These are phyloP conservation scores for Austrolebias charrua DNA, from an alignment of 2,797 vertebrate genomes.

Conservation along the genomic window DNA sequence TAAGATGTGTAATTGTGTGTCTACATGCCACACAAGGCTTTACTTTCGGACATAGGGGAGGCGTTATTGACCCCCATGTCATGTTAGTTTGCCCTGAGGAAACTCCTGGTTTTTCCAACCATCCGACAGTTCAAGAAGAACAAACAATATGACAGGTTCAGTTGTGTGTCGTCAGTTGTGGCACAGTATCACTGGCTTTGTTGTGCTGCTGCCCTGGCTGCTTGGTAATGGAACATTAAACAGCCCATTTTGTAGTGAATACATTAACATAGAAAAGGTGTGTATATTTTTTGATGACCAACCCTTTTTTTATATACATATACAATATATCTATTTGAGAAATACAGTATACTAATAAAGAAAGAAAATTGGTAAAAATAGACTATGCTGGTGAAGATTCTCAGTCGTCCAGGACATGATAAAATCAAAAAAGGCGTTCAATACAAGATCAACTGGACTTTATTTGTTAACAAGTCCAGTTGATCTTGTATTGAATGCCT, in stretches of 20 bases:
- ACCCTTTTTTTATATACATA: too few species aligned
- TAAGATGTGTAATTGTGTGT: conserved; percentile 11
- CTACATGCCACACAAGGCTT: conserved; percentile 16
- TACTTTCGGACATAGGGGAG: conserved; percentile 39
- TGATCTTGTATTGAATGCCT: too few species aligned
- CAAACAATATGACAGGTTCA: conserved; percentile 51
- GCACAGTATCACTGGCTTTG: conserved; percentile 55
- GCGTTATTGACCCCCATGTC: conserved; percentile 47
- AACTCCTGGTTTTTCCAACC: conserved; percentile 33
- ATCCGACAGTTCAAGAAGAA: conserved; percentile 24
- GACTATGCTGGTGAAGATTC: too few species aligned
- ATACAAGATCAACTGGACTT: too few species aligned
- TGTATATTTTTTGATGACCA: too few species aligned
- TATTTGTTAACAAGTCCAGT: too few species aligned
- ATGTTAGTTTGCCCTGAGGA: conserved; percentile 51
- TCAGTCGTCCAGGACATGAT: too few species aligned
- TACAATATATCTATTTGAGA: too few species aligned
- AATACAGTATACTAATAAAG: too few species aligned
- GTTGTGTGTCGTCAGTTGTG: conserved; percentile 28
- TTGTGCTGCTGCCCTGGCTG: conserved; percentile 32
- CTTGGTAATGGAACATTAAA: conserved; percentile 47
- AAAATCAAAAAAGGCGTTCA: too few species aligned
- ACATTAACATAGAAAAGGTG: conserved; percentile 26
- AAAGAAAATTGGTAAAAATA: too few species aligned
- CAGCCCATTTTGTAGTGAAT: conserved; percentile 45